phyloP scores from a whole-genome alignment of 2,113 vertebrate genomes.

The Physeter macrocephalus region DNA sequence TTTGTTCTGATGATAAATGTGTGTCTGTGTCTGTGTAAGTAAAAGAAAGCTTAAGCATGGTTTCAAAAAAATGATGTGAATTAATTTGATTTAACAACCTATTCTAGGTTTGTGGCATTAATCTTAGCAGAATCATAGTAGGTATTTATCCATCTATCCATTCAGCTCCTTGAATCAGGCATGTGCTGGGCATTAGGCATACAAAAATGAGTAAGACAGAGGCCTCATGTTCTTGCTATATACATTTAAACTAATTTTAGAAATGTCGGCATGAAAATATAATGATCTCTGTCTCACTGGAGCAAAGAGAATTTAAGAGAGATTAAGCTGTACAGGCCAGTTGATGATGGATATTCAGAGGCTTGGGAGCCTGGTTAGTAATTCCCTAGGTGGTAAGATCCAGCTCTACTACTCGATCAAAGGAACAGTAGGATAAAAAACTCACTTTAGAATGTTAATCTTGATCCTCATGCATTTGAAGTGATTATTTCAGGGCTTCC shows the following conservation, averaged over 20 bases:
- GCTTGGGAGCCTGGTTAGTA: background rate
- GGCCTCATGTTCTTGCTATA: background rate
- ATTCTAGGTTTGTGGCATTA: background rate
- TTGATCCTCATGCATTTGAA: background rate
- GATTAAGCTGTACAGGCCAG: background rate
- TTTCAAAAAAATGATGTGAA: background rate
- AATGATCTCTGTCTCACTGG: background rate
- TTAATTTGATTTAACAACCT: background rate
- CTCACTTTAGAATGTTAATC: background rate
- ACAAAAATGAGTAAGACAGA: background rate
- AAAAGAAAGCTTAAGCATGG: background rate
- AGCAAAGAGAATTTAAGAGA: background rate
- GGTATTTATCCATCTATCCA: background rate
- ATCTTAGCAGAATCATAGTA: background rate
- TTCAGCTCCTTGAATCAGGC: background rate
- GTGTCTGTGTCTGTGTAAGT: background rate
- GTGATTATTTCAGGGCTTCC: background rate
- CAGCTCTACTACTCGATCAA: background rate
- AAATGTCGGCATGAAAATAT: background rate
- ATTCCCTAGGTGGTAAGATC: background rate
- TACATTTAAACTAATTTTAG: background rate
- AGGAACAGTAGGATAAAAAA: background rate
- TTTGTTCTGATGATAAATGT: background rate
- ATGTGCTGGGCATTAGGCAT: background rate
- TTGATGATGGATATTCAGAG: background rate